Conservation (phyloP, 2,113 vertebrate genomes). For the Mungos mungo region DNA sequence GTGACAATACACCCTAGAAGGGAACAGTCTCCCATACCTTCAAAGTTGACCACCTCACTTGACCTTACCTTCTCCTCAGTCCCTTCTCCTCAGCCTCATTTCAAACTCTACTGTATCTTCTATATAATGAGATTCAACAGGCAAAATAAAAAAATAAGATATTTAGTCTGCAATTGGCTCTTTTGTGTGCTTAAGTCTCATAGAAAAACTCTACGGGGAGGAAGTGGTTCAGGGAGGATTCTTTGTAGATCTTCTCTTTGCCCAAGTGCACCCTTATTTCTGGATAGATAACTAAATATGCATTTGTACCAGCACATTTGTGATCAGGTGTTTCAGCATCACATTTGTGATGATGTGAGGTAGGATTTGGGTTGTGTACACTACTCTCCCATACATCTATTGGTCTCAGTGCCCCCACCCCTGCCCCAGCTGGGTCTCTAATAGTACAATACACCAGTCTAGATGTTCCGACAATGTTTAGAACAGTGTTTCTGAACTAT, state of each 20-base stretch:
- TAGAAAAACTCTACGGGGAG: fast-evolving
- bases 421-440: not conserved
- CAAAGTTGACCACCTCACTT: not conserved
- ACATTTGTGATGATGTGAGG: not conserved
- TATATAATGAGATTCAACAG: not conserved
- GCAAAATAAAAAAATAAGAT: not conserved
- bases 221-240: not conserved
- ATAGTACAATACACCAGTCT: not conserved
- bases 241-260: not conserved
- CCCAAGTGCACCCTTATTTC: not conserved
- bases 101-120: not conserved
- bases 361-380: not conserved
- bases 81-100: not conserved
- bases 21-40: fast-evolving
- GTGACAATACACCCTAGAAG: not conserved
- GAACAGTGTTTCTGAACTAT: not conserved
- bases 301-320: not conserved
- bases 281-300: not conserved
- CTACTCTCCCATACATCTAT: not conserved
- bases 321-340: fast-evolving
- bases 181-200: not conserved
- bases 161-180: not conserved
- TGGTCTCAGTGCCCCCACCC: not conserved
- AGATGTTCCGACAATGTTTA: not conserved
- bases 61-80: too few species aligned